A percentile compares a stretch with the other conserved stretches of the same genome.
phyloP scores from a whole-genome alignment of 2,888 invertebrate genomes.

The Marronus borbonicus region DNA sequence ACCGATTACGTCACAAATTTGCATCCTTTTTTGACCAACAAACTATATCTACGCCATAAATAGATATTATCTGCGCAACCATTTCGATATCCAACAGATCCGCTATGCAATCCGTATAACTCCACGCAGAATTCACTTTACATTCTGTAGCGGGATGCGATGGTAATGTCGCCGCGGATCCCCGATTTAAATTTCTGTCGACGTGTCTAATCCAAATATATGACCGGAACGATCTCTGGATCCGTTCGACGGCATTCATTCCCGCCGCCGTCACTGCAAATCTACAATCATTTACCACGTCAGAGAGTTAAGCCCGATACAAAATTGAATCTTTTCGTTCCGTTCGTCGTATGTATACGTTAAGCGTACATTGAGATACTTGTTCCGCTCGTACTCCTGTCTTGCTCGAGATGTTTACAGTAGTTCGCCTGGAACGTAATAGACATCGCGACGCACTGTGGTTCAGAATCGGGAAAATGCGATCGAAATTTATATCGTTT shows the following conservation, averaged over 20 bases:
- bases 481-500: too few relatives aligned
- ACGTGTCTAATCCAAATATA: constrained; percentile 37
- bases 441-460: too few relatives aligned
- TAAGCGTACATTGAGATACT: too few relatives aligned
- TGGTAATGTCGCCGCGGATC: not conserved
- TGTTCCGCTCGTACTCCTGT: too few relatives aligned
- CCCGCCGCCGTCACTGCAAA: constrained; percentile 25
- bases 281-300: constrained; percentile 29
- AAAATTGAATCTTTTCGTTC: constrained; percentile 37
- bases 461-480: too few relatives aligned
- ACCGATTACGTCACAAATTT: too few relatives aligned
- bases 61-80: not conserved
- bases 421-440: too few relatives aligned
- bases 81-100: not conserved
- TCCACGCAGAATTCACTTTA: not conserved
- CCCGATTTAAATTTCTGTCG: constrained; percentile 31
- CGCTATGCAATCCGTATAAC: not conserved
- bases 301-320: constrained; percentile 26
- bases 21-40: too few relatives aligned
- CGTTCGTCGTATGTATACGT: not conserved
- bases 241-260: constrained; percentile 24
- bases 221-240: constrained; percentile 37
- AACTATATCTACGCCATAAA: too few relatives aligned
- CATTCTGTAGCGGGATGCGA: not conserved
- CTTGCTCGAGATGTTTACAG: too few relatives aligned